Percentiles rank a stretch among this genome's conserved stretches.
Evolutionary conservation across 1,140 invertebrate species (phyloP).

Genomic region (Heliconius himera): DNA sequence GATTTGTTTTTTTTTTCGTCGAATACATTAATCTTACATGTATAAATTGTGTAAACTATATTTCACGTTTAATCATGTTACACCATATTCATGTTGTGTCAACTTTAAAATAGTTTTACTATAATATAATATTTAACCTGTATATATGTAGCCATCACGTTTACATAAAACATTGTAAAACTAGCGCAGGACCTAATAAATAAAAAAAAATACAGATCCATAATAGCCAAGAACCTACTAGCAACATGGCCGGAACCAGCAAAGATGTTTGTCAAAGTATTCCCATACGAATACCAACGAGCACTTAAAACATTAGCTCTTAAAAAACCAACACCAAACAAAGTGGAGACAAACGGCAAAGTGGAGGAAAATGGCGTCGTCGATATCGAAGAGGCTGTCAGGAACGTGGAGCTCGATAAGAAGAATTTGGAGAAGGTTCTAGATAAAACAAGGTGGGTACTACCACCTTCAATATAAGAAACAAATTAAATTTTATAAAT

Average conservation of each 20-base stretch:
- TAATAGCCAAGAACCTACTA: constrained; percentile 91
- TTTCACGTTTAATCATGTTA: too few relatives aligned
- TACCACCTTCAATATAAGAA: too few relatives aligned
- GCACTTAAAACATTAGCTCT: constrained; percentile 90
- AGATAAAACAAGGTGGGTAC: constrained; percentile 91
- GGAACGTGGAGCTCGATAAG: constrained; percentile 85
- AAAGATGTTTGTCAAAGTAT: constrained; percentile 96
- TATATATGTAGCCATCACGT: too few relatives aligned
- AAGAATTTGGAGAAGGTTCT: constrained; percentile 90
- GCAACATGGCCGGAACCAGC: constrained; percentile 91
- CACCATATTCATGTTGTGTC: too few relatives aligned
- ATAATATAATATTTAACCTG: too few relatives aligned
- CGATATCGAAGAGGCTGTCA: constrained; percentile 77
- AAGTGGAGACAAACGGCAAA: constrained; percentile 60
- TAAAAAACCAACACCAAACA: constrained; percentile 68
- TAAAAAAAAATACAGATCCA: constrained; percentile 80
- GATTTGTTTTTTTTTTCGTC: too few relatives aligned
- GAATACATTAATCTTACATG: too few relatives aligned
- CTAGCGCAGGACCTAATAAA: too few relatives aligned
- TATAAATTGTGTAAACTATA: too few relatives aligned
- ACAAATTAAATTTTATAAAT: too few relatives aligned
- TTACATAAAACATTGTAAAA: too few relatives aligned
- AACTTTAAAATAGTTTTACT: too few relatives aligned
- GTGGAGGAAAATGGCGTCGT: constrained; percentile 68
- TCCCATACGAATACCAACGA: constrained; percentile 98